These are phyloP conservation scores for Macrocentrus cingulum DNA, from an alignment of 1,140 invertebrate genomes.

Conservation along the genomic window DNA sequence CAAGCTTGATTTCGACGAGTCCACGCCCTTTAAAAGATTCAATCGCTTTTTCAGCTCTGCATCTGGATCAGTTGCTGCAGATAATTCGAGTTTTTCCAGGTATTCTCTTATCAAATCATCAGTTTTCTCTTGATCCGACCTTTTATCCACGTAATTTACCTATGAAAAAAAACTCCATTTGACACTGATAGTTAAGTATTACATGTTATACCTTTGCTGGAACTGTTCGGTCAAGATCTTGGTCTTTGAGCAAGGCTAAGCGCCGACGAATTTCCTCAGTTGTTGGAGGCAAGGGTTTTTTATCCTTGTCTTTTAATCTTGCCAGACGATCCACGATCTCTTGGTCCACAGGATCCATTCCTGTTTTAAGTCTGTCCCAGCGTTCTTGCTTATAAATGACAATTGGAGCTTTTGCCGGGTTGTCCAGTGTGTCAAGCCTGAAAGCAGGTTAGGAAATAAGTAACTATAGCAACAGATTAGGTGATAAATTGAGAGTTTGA, in stretches of 20 bases:
- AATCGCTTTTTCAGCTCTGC: slow-evolving; percentile 40
- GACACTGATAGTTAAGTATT: neutral
- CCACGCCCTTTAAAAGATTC: slow-evolving; percentile 35
- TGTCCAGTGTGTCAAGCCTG: slow-evolving; percentile 50
- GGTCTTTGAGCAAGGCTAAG: slow-evolving; percentile 49
- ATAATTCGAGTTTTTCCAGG: slow-evolving; percentile 39
- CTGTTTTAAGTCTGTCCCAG: slow-evolving; percentile 48
- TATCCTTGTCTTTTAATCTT: slow-evolving; percentile 49
- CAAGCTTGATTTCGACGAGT: slow-evolving; percentile 35
- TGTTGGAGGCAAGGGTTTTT: slow-evolving; percentile 37
- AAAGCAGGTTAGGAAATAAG: slow-evolving; percentile 6
- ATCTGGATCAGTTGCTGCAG: slow-evolving; percentile 28
- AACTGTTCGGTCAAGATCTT: slow-evolving; percentile 35
- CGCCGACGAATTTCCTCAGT: slow-evolving; percentile 51
- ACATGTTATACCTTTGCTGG: slow-evolving; percentile 32
- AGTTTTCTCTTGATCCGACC: slow-evolving; percentile 48
- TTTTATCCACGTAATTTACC: slow-evolving; percentile 44
- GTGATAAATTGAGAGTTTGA: too few species aligned
- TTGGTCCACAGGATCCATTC: slow-evolving; percentile 49
- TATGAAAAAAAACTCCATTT: slow-evolving; percentile 29
- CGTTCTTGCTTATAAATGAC: slow-evolving; percentile 46
- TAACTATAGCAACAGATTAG: too few species aligned
- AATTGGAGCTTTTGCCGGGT: slow-evolving; percentile 52
- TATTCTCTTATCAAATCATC: slow-evolving; percentile 52
- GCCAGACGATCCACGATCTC: slow-evolving; percentile 49